phyloP scores from a whole-genome alignment of 2,888 invertebrate species.

The Nudaria mundana region DNA sequence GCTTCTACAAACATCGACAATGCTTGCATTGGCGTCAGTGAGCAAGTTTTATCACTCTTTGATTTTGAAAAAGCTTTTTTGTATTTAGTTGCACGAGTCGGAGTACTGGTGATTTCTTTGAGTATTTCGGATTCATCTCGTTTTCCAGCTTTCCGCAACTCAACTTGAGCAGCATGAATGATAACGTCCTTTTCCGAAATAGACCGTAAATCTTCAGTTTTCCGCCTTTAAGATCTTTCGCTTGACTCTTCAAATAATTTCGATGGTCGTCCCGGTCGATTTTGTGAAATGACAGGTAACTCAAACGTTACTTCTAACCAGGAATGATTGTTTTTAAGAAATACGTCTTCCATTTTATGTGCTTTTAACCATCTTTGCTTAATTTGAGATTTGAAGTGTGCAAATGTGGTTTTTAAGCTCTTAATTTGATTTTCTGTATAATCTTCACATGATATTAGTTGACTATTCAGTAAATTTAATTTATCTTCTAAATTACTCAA shows the following conservation, averaged over 20 bases:
- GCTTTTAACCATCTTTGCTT: conserved; percentile 10
- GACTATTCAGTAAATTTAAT: too few relatives aligned
- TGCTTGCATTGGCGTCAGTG: not conserved
- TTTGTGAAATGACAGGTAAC: conserved; percentile 1
- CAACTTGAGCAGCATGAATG: conserved; percentile 5
- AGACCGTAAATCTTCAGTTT: conserved; percentile 4
- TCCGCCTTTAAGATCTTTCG: conserved; percentile 4
- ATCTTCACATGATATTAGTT: too few relatives aligned
- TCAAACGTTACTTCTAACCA: conserved; percentile 11
- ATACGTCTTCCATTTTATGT: conserved; percentile 1
- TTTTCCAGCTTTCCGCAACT: conserved; percentile 3
- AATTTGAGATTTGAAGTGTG: conserved; percentile 6
- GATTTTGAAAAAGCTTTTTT: not conserved
- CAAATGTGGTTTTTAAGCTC: conserved; percentile 1
- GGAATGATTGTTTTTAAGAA: conserved; percentile 3
- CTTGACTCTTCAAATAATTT: not conserved
- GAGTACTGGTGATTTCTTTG: conserved; percentile 2
- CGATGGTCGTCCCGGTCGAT: not conserved
- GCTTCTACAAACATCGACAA: too few relatives aligned
- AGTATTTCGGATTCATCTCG: conserved; percentile 1
- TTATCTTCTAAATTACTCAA: too few relatives aligned
- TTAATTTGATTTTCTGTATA: not conserved
- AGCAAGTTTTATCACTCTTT: not conserved
- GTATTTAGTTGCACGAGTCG: conserved; percentile 1
- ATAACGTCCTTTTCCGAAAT: not conserved